Evolutionary conservation across 30 jellyfish, hydroid and myxozoan genomes (phyloP), one percentile per base, ranked within the genome.

Genomic region (Aurelia aurita): DNA sequence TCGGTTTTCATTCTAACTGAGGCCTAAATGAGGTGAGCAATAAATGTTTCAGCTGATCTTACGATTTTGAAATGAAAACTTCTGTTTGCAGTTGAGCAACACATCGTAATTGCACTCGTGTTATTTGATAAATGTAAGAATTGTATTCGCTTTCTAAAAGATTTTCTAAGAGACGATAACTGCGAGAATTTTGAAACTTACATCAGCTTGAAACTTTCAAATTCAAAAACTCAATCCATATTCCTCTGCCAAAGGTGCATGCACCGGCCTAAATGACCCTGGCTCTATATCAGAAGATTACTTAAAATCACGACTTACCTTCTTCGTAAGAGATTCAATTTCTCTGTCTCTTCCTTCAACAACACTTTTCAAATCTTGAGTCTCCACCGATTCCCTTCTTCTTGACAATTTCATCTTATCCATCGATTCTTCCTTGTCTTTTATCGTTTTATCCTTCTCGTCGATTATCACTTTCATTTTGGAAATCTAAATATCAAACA

Each of bases 371-470:
- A 83, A 61, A 71, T 83, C 93, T 43, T 83, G 65, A 11, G 67
- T 77, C 70, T 83, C 93, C 1, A 83, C 93, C 5, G 93, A 83
- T 39, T 83, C 93, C 34, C 93, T 55, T 45, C 93, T 46, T 74
- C 93, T 69, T 47, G 79, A 54, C 1, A 74, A 72, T 28, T 69
- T 63, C 82, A 70, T 39, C 51, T 49, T 29, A 20, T 22, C 71
- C 54, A 70, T 64, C 68, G 27, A 39, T 2, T 71, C 81, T 27
- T 57, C 54, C 51, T 58, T 61, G 11, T 70, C 87, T 55, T 43
- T 63, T 35, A 83, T 69, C 8, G 61, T 8, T 20, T 83, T 72
- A 5, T 83, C 93, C 28, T 83, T 83, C 34, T 71, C 86, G 9
- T 83, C 93, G 13, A 83, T 49, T 1, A 53, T 65, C 87, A 83